Percentiles rank a stretch among this genome's conserved stretches.
Conservation (phyloP, 2,797 vertebrate species). For the Sebastes vulpes region DNA sequence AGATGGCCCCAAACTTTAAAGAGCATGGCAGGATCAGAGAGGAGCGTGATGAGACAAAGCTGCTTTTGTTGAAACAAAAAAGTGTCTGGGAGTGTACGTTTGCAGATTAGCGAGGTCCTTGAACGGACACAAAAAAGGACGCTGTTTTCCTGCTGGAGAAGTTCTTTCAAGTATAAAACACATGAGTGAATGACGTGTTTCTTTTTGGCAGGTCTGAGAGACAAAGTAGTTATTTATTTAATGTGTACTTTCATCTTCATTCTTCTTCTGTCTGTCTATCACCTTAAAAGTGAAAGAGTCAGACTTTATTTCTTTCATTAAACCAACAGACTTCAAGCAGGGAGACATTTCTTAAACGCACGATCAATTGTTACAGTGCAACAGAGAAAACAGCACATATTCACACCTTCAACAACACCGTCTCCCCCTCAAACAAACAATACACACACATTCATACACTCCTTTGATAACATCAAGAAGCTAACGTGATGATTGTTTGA, state of each 20-base stretch:
- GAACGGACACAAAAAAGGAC: neutral
- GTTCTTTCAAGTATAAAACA: neutral
- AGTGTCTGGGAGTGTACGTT: conserved; percentile 4
- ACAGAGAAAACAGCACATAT: conserved; percentile 33
- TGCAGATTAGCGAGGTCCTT: neutral
- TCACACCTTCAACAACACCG: conserved; percentile 58
- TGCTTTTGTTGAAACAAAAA: conserved; percentile 37
- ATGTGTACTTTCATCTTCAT: neutral
- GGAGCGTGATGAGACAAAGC: conserved; percentile 7
- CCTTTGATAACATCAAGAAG: conserved; percentile 26
- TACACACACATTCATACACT: conserved; percentile 16
- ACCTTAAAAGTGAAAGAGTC: conserved; percentile 5
- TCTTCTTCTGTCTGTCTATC: neutral
- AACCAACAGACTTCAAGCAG: conserved; percentile 4
- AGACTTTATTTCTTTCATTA: conserved; percentile 1
- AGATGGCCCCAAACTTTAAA: conserved; percentile 7
- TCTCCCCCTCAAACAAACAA: conserved; percentile 27
- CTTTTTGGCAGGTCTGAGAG: neutral
- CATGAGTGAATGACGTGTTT: neutral
- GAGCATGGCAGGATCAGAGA: conserved; percentile 32
- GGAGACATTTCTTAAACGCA: conserved; percentile 4
- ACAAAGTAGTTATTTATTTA: neutral
- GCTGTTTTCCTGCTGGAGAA: neutral
- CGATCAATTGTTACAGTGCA: conserved; percentile 35
- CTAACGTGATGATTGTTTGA: conserved; percentile 32